A percentile compares a stretch with the other conserved stretches of the same genome.
Evolutionary conservation across 2,113 vertebrate species (phyloP).

Genomic region (Alaudala cheleensis): DNA sequence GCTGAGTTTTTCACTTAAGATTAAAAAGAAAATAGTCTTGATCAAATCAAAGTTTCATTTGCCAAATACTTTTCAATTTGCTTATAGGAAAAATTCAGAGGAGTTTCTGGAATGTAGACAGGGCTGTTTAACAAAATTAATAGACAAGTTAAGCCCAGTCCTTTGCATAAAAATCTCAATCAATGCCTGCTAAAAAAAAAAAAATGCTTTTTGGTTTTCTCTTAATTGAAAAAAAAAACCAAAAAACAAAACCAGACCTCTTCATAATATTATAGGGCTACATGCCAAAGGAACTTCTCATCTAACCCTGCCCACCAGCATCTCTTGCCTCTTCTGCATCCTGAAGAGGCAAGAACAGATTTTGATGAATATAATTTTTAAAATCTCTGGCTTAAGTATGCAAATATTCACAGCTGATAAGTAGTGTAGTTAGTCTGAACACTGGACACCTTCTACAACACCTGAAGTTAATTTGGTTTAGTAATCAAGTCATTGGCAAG

Average conservation of each 20-base stretch:
- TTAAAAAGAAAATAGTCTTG: not conserved
- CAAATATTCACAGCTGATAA: not conserved
- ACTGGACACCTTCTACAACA: not conserved
- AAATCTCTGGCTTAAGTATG: not conserved
- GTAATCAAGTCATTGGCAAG: not conserved
- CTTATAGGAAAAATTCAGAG: not conserved
- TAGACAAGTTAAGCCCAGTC: not conserved
- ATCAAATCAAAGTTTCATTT: not conserved
- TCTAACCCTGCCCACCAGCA: not conserved
- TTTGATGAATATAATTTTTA: not conserved
- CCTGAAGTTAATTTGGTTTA: not conserved
- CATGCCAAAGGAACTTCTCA: not conserved
- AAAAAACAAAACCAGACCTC: not conserved
- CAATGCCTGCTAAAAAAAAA: not conserved
- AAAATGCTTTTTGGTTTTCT: fast-evolving
- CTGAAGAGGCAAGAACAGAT: not conserved
- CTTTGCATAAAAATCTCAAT: not conserved
- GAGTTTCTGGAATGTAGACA: not conserved
- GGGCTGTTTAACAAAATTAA: not conserved
- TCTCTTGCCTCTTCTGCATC: not conserved
- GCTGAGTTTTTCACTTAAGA: not conserved
- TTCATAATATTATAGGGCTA: not conserved
- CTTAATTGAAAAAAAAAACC: not conserved
- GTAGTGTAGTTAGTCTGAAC: not conserved
- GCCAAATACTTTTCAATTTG: not conserved